Evolutionary conservation across 2,888 invertebrate genomes (phyloP), one percentile per base, ranked within the genome.

Genomic region (Pasiphila rectangulata): DNA sequence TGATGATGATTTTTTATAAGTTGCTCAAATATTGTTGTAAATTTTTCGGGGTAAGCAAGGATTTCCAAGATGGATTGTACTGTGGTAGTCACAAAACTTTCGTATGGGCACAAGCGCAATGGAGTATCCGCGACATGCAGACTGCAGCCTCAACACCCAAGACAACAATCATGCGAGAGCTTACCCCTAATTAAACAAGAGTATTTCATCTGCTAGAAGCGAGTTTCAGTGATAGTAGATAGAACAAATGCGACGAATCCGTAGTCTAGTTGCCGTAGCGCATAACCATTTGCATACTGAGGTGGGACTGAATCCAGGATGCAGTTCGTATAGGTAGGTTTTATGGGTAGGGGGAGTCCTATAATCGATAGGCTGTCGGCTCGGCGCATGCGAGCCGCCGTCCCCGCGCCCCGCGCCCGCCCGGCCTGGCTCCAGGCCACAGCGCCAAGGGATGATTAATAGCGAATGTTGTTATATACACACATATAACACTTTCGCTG

Each of bases 321-420:
- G 56, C 52, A 54, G 37, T 56, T 51, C 29, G 46, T 46, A 45
- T 46, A 46, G 38, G 45, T 47, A 44, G 44, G 53, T 49, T 23
- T 46, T 27, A 32, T 34, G 38, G 42, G 46, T 27, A 12, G 36
- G 37, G 46, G 44, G 38, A 32, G 19, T 34, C 27, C 46, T 43
- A 36, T 41, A 56, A 59, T 59, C 59, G 51, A 59, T 59, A 56
- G 59, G 56, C 35, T 32, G 32, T 17, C 27, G 37, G 44, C 41
- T 47, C 29, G 39, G 59, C 59, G 59, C 59, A 59, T 59, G 59
- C 59, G 59, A 51, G 29, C 41, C 40, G 12, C 7, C 25, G 7
- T 36, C 3, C 15, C 35, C 46, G 39, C 43, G 17, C 13, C 16
- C 37, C 46, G 10, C 39, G 9, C 12, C 36, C 37, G 38, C 29